A percentile compares a stretch with the other conserved stretches of the same genome.
phyloP scores from a whole-genome alignment of 64 coral and sea anemone genomes.

The Dendrophyllia cribrosa region DNA sequence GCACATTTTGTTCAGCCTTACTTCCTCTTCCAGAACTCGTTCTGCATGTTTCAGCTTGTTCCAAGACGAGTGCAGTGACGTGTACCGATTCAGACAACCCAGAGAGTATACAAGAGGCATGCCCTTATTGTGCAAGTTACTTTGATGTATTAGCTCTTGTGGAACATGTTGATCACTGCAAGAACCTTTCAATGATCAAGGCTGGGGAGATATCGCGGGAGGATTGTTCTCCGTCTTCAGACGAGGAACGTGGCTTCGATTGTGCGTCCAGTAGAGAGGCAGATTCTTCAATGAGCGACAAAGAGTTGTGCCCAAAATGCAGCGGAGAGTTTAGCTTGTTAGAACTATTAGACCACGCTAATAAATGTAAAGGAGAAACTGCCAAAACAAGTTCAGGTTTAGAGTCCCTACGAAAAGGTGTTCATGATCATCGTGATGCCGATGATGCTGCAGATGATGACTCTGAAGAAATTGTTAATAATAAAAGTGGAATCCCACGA shows the following conservation, averaged over 20 bases:
- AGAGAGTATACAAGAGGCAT: not conserved
- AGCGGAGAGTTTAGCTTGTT: not conserved
- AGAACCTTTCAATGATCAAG: not conserved
- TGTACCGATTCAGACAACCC: not conserved
- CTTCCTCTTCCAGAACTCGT: constrained; percentile 45
- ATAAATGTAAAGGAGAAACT: not conserved
- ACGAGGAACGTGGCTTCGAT: too few relatives aligned
- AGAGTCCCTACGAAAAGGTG: not conserved
- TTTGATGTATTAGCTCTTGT: constrained; percentile 22
- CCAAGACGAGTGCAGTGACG: not conserved
- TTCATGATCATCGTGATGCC: not conserved
- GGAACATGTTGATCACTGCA: constrained; percentile 14
- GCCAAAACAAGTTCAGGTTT: not conserved
- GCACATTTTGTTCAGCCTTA: constrained; percentile 53
- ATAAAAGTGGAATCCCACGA: not conserved
- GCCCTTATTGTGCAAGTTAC: constrained; percentile 5
- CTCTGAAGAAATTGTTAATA: too few relatives aligned
- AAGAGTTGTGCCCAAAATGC: constrained; percentile 34
- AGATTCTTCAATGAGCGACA: not conserved
- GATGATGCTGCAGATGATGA: not conserved
- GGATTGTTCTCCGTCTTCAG: not conserved
- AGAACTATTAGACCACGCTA: constrained; percentile 3
- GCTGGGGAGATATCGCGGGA: not conserved
- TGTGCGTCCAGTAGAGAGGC: not conserved
- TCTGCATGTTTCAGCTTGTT: constrained; percentile 29